Base-by-base conservation (phyloP, 2,888 invertebrate genomes). In the Eupithecia tripunctaria region DNA sequence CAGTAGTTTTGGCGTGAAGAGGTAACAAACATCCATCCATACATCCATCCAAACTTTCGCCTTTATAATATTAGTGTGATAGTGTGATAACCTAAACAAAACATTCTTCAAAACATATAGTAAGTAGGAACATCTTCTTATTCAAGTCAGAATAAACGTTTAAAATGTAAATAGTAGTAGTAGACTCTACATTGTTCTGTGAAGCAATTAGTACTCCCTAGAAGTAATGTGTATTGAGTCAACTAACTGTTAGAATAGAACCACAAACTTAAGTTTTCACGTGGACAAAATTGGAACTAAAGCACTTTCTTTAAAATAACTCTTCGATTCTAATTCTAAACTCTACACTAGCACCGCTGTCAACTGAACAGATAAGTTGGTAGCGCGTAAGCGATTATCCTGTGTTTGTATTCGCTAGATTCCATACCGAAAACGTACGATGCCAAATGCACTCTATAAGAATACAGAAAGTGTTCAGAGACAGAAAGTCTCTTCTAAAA, bases 181-280 rank as follows among this genome's bases (percentile, higher is more conserved):
- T 60, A 66, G 32, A 32, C 43, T 66, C 69, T 72, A 67, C 67
- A 74, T 74, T 68, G 64, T 74, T 74, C 67, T 21, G 18, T 70
- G 67, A 72, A 75, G 67, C 67, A 72, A 75, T 75, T 75, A 75
- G 75, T 43, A 70, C 67, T 72, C 75, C 70, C 67, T 70, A 75
- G 75, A 75, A 75, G 75, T 71, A 47, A 71, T 69, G 73, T 71
- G 70, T 21, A 51, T 71, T 75, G 79, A 81, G 81, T 82, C 80
- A 77, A 77, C 76, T 81, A 83, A 83, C 83, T 80, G 82, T 85
- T 80, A 68, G 74, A 70, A 25, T 14, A 25, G 14, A 72, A 70
- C 83, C 78, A 77, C 62, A 63, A 63, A 63, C 36, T 80, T 78
- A 79, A 78, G 78, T 76, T 12, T 32, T 63, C 62, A 63, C 0